Conservation (phyloP, 2,113 vertebrate genomes). For the Gallinago paraguaiae region DNA sequence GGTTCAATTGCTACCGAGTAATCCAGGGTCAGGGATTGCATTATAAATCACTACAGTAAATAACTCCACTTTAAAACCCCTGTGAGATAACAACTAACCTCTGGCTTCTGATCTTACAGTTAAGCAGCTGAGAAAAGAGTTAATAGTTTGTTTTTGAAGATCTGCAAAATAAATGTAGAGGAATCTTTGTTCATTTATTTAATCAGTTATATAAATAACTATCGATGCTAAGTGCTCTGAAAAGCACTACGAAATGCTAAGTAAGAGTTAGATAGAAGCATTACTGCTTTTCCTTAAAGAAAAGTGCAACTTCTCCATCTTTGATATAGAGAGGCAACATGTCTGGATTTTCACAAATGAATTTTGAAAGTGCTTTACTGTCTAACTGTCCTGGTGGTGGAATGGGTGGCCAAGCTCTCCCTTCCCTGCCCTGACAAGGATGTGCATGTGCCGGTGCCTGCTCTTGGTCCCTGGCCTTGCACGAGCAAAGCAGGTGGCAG, state of each 20-base stretch:
- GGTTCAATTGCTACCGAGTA: neutral
- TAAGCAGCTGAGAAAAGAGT: neutral
- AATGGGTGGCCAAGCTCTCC: neutral
- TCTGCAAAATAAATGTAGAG: neutral
- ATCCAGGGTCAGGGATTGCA: neutral
- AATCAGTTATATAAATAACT: neutral
- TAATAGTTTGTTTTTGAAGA: neutral
- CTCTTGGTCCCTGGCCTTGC: neutral
- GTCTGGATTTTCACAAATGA: neutral
- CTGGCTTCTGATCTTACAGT: neutral
- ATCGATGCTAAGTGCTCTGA: neutral
- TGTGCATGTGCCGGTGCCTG: neutral
- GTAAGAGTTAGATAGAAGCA: neutral
- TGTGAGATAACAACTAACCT: neutral
- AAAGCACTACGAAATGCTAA: neutral
- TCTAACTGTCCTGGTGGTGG: neutral
- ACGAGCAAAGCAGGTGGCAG: neutral
- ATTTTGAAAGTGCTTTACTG: neutral
- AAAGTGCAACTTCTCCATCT: neutral
- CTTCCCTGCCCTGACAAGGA: neutral
- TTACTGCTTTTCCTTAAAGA: neutral
- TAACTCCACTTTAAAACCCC: neutral
- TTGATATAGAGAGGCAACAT: rapidly evolving
- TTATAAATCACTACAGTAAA: neutral
- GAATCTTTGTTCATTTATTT: neutral